phyloP scores from a whole-genome alignment of 2,888 invertebrate species.

The Melieria crassipennis region DNA sequence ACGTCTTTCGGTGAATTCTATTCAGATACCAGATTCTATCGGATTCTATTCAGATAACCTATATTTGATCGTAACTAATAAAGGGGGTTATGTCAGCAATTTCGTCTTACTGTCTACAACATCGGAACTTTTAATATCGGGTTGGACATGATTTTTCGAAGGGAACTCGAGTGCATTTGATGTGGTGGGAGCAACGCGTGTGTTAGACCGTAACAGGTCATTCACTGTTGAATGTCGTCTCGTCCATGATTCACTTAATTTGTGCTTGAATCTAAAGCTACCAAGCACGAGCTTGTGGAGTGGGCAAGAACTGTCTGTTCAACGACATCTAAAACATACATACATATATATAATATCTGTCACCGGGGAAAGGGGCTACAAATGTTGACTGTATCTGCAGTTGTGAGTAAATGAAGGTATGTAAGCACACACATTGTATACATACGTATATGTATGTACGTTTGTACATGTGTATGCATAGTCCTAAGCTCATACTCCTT shows the following conservation, averaged over 20 bases:
- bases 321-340: slow-evolving; percentile 50
- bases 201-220: slow-evolving; percentile 63
- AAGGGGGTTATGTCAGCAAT: too few species aligned
- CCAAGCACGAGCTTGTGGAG: slow-evolving; percentile 41
- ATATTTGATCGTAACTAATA: too few species aligned
- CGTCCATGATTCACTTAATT: slow-evolving; percentile 51
- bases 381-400: slow-evolving; percentile 23
- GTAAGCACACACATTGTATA: not conserved
- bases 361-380: not conserved
- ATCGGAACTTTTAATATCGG: too few species aligned
- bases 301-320: slow-evolving; percentile 51
- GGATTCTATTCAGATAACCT: too few species aligned
- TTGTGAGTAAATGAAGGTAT: not conserved
- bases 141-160: too few species aligned
- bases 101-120: too few species aligned
- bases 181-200: slow-evolving; percentile 49
- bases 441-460: slow-evolving; percentile 16
- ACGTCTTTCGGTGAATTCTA: too few species aligned
- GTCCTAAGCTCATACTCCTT: not conserved
- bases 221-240: slow-evolving; percentile 62
- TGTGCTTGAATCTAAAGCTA: slow-evolving; percentile 39
- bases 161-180: not conserved
- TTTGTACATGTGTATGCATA: slow-evolving; percentile 25
- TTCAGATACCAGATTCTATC: too few species aligned
- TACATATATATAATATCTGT: slow-evolving; percentile 13